Conservation (phyloP, 2,888 invertebrate species). For the Cantharis rufa region DNA sequence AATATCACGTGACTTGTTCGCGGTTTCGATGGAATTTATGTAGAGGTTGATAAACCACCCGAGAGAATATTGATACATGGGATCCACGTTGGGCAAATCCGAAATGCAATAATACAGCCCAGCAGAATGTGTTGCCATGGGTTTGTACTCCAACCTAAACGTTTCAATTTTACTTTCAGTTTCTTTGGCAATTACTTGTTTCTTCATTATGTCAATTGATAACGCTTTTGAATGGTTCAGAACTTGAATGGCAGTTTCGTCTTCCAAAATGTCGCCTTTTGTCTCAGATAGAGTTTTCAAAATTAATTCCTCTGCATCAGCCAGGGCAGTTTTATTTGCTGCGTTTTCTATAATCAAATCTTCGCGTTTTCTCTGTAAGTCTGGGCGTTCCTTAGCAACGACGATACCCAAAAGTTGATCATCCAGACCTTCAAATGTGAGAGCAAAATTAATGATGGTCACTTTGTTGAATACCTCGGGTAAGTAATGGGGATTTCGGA, state of each 20-base stretch:
- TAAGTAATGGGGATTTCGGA: conserved; percentile 82
- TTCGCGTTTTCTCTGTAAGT: conserved; percentile 80
- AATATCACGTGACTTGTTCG: conserved; percentile 72
- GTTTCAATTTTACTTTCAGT: conserved; percentile 79
- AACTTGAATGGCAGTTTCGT: conserved; percentile 86
- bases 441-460: conserved; percentile 80
- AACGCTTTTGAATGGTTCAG: conserved; percentile 83
- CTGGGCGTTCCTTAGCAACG: conserved; percentile 82
- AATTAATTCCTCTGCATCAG: conserved; percentile 87
- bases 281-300: conserved; percentile 79
- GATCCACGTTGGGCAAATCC: conserved; percentile 81
- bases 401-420: conserved; percentile 84
- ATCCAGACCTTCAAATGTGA: conserved; percentile 80
- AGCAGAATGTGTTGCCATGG: conserved; percentile 79
- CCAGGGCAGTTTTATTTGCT: conserved; percentile 77
- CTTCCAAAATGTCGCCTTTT: conserved; percentile 88
- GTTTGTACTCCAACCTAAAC: conserved; percentile 73
- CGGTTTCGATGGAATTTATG: conserved; percentile 74
- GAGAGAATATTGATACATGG: conserved; percentile 88
- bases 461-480: conserved; percentile 85
- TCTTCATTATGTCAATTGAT: conserved; percentile 79
- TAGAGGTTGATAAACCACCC: conserved; percentile 86
- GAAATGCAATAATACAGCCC: conserved; percentile 81
- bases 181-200: conserved; percentile 76
- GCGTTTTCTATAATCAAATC: conserved; percentile 78